Base-by-base conservation (phyloP, 2,888 invertebrate species). In the Eilema depressum region DNA sequence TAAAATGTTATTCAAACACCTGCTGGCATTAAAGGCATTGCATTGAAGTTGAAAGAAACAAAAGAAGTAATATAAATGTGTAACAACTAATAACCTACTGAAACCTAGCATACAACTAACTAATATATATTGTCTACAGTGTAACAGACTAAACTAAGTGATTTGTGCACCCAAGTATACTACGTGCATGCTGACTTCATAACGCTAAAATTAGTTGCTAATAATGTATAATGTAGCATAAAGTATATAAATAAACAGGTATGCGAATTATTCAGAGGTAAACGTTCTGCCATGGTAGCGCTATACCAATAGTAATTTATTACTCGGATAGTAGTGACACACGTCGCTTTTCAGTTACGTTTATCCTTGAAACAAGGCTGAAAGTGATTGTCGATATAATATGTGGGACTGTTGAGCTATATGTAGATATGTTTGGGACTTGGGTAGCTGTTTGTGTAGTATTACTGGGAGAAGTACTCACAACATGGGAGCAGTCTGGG, bases 401-500 rank as follows among this genome's bases (percentile, higher is more conserved):
- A n/a, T 14, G 33, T 63, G 12, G 23, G 25, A 28, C 3, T 37
- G 25, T 30, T 56, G 4, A 64, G 30, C 28, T 56, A 28, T 8
- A 33, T 33, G 57, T 56, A 28, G 14, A 33, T 33, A 33, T 57
- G 37, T 23, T 23, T 47, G 23, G 71, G 61, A 61, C 41, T 25
- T 71, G 20, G 60, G 47, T 57, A 25, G 23, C n/a, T 66, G 57
- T 30, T 7, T 56, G 57, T 70, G 57, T 47, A 28, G 63, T 25
- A 11, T 30, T 25, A 25, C 10, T 11, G 3, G 20, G 28, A 14
- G 17, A 53, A 30, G 57, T 83, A 96, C 98, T 97, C 96, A 99
- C 99, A 92, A 99, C 97, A 95, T 99, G 99, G 61, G 98, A 98
- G 91, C 98, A 98, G 87, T 97, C 96, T 26, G 97, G 96, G 96